These are phyloP conservation scores for Phenganax marumi DNA, from an alignment of 92 coral and sea anemone species.

Conservation along the genomic window DNA sequence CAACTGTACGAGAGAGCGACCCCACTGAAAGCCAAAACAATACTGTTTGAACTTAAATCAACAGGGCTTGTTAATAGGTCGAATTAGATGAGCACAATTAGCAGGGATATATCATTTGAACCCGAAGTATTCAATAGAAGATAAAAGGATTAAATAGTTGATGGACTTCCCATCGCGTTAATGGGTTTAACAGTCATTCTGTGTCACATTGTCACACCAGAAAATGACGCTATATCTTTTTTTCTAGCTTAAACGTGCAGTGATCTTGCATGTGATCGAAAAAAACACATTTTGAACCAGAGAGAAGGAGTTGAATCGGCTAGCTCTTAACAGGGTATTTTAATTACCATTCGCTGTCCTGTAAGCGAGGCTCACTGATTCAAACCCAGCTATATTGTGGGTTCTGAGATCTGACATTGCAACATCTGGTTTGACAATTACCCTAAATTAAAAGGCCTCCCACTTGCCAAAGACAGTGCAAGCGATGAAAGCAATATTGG, in stretches of 20 bases:
- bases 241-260: background rate
- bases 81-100: background rate
- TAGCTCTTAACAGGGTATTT: no score
- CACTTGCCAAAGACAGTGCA: background rate
- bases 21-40: background rate
- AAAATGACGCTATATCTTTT: background rate
- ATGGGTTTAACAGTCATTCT: background rate
- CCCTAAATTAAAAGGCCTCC: background rate
- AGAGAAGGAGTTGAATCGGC: no score
- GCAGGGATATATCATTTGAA: background rate
- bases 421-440: background rate
- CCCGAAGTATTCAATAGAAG: background rate
- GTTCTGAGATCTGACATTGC: background rate
- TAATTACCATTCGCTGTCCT: background rate
- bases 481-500: background rate
- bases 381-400: background rate
- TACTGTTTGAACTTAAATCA: background rate
- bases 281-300: background rate
- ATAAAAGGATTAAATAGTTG: slow-evolving; percentile 25
- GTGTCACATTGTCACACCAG: background rate
- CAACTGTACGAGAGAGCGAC: background rate
- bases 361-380: background rate
- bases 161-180: slow-evolving; percentile 31
- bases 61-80: slow-evolving; percentile 1
- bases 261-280: background rate